These are phyloP conservation scores for Conchocele bisecta DNA, from an alignment of 2,888 invertebrate species.

Conservation along the genomic window DNA sequence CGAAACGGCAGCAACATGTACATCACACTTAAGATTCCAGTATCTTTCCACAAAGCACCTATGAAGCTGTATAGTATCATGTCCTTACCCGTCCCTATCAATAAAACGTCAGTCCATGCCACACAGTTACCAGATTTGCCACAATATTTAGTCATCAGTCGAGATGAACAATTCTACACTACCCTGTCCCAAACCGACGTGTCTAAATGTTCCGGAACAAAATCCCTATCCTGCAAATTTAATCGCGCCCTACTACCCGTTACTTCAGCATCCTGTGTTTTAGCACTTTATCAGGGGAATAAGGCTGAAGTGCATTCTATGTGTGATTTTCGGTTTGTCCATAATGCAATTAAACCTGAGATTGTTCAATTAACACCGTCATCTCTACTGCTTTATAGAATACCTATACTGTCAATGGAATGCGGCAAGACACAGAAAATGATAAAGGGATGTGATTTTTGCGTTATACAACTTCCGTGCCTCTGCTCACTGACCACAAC, in stretches of 20 bases:
- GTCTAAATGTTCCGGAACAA: not conserved
- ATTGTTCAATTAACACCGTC: not conserved
- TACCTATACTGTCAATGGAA: not conserved
- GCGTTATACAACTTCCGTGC: constrained; percentile 35
- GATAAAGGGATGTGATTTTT: constrained; percentile 35
- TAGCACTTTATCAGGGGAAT: not conserved
- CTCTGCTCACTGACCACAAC: constrained; percentile 25
- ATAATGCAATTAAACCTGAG: constrained; percentile 1
- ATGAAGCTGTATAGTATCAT: constrained; percentile 4
- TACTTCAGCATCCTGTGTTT: not conserved
- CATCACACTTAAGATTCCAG: constrained; percentile 12
- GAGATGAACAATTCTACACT: constrained; percentile 1
- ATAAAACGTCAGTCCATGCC: constrained; percentile 15
- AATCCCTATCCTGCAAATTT: constrained; percentile 6
- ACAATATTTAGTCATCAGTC: not conserved
- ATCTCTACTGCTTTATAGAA: constrained; percentile 10
- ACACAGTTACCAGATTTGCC: constrained; percentile 8
- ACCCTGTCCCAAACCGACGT: not conserved
- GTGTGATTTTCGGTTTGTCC: constrained; percentile 18
- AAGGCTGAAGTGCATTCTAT: constrained; percentile 5
- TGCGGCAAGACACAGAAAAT: constrained; percentile 1
- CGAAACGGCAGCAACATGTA: not conserved
- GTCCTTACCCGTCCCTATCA: constrained; percentile 14
- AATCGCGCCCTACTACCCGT: constrained; percentile 1
- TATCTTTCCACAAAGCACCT: not conserved